Percentiles rank a stretch among this genome's conserved stretches.
These are phyloP conservation scores for Diogma glabrata DNA, from an alignment of 2,888 invertebrate genomes.

Conservation along the genomic window DNA sequence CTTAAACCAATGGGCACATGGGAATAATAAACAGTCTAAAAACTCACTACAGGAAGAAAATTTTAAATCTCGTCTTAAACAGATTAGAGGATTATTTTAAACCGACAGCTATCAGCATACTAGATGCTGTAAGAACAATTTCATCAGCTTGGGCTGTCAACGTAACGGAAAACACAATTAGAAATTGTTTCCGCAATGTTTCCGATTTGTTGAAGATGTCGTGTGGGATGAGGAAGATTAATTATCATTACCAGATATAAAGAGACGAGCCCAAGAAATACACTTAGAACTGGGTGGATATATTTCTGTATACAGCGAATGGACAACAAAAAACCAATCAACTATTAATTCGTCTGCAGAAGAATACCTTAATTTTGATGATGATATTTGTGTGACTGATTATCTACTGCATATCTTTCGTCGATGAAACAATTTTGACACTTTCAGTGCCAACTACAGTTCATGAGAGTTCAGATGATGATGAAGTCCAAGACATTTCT, in stretches of 20 bases:
- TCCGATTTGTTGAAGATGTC: background rate
- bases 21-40: conserved; percentile 20
- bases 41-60: conserved; percentile 18
- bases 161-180: background rate
- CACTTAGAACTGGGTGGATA: background rate
- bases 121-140: background rate
- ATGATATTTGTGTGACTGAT: background rate
- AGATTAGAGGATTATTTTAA: background rate
- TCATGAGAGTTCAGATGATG: background rate
- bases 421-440: background rate
- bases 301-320: background rate
- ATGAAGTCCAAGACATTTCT: background rate
- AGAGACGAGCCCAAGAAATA: background rate
- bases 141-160: background rate
- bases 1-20: conserved; percentile 18
- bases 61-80: background rate
- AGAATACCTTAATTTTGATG: background rate
- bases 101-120: background rate
- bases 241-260: background rate
- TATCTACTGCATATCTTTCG: no score
- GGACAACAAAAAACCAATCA: background rate
- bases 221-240: background rate
- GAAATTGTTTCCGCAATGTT: conserved; percentile 1
- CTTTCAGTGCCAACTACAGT: background rate
- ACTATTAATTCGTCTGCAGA: background rate